Evolutionary conservation across 23 tunicate genomes (phyloP), one percentile per base, ranked within the genome.

Genomic region (Styela clava): DNA sequence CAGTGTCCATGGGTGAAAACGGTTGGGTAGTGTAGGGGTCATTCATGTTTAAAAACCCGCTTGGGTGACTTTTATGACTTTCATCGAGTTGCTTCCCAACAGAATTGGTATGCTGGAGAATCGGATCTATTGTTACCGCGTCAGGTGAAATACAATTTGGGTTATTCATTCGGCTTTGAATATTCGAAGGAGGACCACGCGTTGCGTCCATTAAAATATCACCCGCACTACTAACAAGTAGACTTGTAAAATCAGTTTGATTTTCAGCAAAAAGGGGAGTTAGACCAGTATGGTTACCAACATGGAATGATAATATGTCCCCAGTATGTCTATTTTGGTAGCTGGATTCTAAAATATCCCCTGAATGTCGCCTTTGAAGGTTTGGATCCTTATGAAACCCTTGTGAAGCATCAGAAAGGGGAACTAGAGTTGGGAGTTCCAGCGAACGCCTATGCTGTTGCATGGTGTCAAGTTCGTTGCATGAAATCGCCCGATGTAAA

Each of bases 1-100:
- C 82, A 2, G 97, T 91, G 84, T 91, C 97, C 95, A 89, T 89
- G 9, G 97, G 97, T 1, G 97, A 91, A 79, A 74, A 91, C 1
- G 84, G 90, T 3, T 88, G 82, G 28, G 85, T 74, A 67, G 95
- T 61, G 74, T 91, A 91, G 62, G 88, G 79, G 63, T 86, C 78
- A 12, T 73, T 85, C 16, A 88, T 85, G 56, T 86, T 89, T 16
- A 86, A 16, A 76, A 21, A 76, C 7, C 24, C 81, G 1, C 44
- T 52, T 22, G 28, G 35, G 9, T 52, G 35, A 0, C 23, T 28
- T 21, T 76, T 44, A 28, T 85, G 69, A 56, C 82, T 74, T 33
- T 37, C 71, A 16, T 70, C 74, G 34, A 79, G 63, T 28, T 87
- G 74, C 20, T 82, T 52, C 26, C 31, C 34, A 2, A 33, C 52